phyloP scores from a whole-genome alignment of 2,888 invertebrate genomes.

The Biston stratarius region DNA sequence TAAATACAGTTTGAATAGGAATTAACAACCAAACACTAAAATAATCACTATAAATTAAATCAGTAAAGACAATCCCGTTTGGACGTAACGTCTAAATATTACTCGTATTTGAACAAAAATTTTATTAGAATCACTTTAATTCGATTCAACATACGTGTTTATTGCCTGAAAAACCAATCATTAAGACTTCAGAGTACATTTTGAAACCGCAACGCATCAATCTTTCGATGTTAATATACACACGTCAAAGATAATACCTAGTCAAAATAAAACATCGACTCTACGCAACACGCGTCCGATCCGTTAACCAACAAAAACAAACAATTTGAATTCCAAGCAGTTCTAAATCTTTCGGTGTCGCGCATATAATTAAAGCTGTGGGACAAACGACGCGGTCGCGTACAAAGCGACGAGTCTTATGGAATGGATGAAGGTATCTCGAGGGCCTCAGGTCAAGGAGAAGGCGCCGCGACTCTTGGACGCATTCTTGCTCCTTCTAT shows the following conservation, averaged over 20 bases:
- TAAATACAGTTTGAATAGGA: too few species aligned
- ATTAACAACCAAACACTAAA: not conserved
- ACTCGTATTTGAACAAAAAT: slow-evolving; percentile 4
- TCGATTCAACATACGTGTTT: slow-evolving; percentile 8
- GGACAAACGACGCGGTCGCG: slow-evolving; percentile 25
- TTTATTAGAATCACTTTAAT: slow-evolving; percentile 4
- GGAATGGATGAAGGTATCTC: slow-evolving; percentile 27
- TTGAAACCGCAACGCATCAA: slow-evolving; percentile 8
- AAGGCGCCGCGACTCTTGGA: slow-evolving; percentile 49
- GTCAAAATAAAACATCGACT: slow-evolving; percentile 16
- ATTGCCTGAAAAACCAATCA: slow-evolving; percentile 13
- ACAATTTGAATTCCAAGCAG: slow-evolving; percentile 27
- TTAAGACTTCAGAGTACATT: slow-evolving; percentile 15
- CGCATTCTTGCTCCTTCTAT: slow-evolving; percentile 19
- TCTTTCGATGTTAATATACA: slow-evolving; percentile 16
- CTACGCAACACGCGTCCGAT: slow-evolving; percentile 21
- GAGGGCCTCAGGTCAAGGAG: slow-evolving; percentile 67
- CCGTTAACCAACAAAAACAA: slow-evolving; percentile 28
- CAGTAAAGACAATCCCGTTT: not conserved
- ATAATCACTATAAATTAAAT: not conserved
- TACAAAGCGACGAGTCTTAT: slow-evolving; percentile 34
- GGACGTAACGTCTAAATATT: not conserved
- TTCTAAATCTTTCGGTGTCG: slow-evolving; percentile 38
- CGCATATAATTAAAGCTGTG: slow-evolving; percentile 36
- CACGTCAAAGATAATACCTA: slow-evolving; percentile 12